phyloP scores from a whole-genome alignment of 2,888 invertebrate genomes.

The Oeneis ivallda region DNA sequence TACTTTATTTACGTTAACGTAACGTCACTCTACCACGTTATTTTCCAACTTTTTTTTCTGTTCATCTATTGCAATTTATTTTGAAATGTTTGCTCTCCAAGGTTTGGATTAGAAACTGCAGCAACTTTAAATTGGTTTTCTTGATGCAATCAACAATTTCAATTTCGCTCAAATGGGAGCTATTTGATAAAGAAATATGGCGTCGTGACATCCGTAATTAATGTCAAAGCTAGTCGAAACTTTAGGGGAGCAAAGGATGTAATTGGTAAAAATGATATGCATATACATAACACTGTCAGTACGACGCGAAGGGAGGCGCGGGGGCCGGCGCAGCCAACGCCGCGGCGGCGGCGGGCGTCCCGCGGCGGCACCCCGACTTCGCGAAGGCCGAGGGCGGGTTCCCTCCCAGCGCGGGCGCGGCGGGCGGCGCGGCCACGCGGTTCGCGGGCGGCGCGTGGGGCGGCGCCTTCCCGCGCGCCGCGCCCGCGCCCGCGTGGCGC shows the following conservation, averaged over 20 bases:
- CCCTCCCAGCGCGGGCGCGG: conserved; percentile 42
- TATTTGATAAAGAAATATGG: neutral
- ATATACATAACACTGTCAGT: conserved; percentile 49
- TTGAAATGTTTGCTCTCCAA: conserved; percentile 8
- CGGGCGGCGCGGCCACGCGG: conserved; percentile 49
- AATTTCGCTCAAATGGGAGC: neutral
- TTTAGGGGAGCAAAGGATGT: conserved; percentile 8
- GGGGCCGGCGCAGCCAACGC: conserved; percentile 47
- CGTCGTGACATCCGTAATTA: neutral
- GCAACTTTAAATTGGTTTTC: neutral
- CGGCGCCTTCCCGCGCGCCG: conserved; percentile 60
- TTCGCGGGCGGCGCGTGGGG: conserved; percentile 51
- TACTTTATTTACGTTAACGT: too few relatives aligned
- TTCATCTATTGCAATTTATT: neutral
- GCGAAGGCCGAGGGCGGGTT: conserved; percentile 81
- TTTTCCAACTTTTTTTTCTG: conserved; percentile 12
- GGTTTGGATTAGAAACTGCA: neutral
- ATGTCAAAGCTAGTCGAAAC: neutral
- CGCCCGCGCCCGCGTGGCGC: conserved; percentile 54
- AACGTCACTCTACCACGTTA: neutral
- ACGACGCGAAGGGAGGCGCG: conserved; percentile 52
- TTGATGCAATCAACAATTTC: neutral
- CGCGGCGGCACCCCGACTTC: conserved; percentile 91
- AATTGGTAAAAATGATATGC: conserved; percentile 15
- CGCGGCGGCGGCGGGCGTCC: conserved; percentile 77